Evolutionary conservation across 2,888 invertebrate species (phyloP).

Genomic region (Panorpa germanica): DNA sequence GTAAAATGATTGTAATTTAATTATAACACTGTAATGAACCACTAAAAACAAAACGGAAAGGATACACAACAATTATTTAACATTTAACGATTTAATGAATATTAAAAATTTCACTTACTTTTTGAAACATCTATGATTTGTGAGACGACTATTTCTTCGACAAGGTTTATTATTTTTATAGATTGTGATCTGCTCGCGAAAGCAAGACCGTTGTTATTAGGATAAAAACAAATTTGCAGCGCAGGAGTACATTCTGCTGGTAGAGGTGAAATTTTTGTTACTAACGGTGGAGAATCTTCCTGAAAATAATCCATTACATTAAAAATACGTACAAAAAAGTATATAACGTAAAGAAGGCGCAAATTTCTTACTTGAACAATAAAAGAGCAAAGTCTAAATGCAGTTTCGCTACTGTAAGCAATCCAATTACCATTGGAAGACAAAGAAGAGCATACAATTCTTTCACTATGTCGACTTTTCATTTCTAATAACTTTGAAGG

Average conservation of each 20-base stretch:
- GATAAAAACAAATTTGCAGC: conserved; percentile 23
- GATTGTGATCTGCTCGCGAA: too few species aligned
- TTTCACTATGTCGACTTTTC: conserved; percentile 40
- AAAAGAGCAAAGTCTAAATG: conserved; percentile 47
- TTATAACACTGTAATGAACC: conserved; percentile 1
- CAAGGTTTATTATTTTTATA: too few species aligned
- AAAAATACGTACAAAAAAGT: conserved; percentile 7
- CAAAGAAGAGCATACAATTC: conserved; percentile 48
- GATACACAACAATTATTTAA: conserved; percentile 3
- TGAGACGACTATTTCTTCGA: conserved; percentile 18
- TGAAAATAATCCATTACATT: conserved; percentile 14
- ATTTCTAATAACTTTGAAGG: conserved; percentile 52
- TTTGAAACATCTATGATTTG: conserved; percentile 21
- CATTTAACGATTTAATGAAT: conserved; percentile 4
- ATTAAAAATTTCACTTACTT: conserved; percentile 15
- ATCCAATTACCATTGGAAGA: conserved; percentile 53
- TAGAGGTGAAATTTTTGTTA: conserved; percentile 21
- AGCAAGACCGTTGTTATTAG: too few species aligned
- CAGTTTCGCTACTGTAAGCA: conserved; percentile 49
- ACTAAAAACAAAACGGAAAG: conserved; percentile 1
- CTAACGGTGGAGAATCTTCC: conserved; percentile 15
- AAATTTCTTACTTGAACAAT: conserved; percentile 25
- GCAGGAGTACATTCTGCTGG: conserved; percentile 21
- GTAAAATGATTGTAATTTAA: conserved; percentile 15
- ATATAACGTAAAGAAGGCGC: conserved; percentile 7